Percentiles rank a stretch among this genome's conserved stretches.
Conservation (phyloP, 2,113 vertebrate species). For the Tor tambroides region DNA sequence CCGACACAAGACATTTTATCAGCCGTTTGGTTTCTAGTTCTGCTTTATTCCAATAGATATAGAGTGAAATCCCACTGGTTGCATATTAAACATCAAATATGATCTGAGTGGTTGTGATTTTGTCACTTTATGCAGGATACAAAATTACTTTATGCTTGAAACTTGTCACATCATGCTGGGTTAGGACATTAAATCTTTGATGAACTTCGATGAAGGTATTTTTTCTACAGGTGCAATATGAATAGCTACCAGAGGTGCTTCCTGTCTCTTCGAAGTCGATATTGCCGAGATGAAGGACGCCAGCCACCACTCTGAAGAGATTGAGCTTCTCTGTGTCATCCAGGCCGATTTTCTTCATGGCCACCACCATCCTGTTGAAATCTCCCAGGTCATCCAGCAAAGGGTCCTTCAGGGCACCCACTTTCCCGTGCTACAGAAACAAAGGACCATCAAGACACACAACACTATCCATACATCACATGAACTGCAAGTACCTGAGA, state of each 20-base stretch:
- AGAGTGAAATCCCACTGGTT: neutral
- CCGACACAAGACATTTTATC: neutral
- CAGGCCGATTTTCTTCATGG: slow-evolving; percentile 98
- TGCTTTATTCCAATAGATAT: neutral
- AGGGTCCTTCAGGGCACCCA: slow-evolving; percentile 91
- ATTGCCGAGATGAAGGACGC: slow-evolving; percentile 97
- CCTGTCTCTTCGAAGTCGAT: slow-evolving; percentile 98
- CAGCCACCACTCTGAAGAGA: slow-evolving; percentile 94
- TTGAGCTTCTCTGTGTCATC: slow-evolving; percentile 94
- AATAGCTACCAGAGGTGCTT: slow-evolving; percentile 87
- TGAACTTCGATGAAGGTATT: neutral
- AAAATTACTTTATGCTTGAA: neutral
- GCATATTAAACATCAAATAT: slow-evolving; percentile 13
- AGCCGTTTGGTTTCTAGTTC: slow-evolving; percentile 3
- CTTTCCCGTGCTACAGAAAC: slow-evolving; percentile 82
- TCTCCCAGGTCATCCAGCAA: slow-evolving; percentile 94
- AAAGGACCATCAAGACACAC: slow-evolving; percentile 2
- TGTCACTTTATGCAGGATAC: neutral
- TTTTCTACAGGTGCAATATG: neutral
- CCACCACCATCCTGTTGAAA: slow-evolving; percentile 94
- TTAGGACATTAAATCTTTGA: neutral
- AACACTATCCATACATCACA: neutral
- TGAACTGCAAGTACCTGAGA: slow-evolving; percentile 23
- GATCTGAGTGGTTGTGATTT: neutral
- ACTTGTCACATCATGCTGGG: neutral